Conservation (phyloP, 2,113 vertebrate species). For the Talpa occidentalis region DNA sequence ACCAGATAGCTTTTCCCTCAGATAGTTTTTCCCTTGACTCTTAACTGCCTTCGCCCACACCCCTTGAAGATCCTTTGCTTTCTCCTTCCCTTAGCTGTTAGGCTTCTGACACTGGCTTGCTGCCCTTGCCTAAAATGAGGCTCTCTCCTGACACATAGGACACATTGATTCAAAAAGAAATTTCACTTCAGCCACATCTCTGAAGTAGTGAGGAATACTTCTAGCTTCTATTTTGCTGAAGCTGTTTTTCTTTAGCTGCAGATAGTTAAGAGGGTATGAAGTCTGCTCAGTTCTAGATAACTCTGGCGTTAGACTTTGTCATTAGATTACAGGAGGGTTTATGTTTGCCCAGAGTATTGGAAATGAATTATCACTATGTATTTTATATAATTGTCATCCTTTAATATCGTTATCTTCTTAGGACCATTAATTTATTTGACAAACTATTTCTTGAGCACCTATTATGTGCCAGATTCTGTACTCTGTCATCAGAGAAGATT, state of each 20-base stretch:
- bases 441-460: neutral
- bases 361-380: neutral
- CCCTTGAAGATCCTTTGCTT: neutral
- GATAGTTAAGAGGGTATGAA: neutral
- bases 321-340: neutral
- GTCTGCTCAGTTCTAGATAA: neutral
- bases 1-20: neutral
- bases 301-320: neutral
- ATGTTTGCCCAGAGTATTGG: neutral
- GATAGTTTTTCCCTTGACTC: neutral
- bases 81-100: neutral
- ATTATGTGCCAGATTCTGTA: neutral
- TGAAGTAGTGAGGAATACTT: neutral
- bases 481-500: neutral
- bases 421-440: constrained; percentile 2
- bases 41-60: neutral
- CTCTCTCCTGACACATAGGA: neutral
- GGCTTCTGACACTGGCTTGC: neutral
- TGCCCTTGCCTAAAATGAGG: neutral
- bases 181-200: neutral
- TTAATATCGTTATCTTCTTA: neutral
- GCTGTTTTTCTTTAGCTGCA: constrained; percentile 18
- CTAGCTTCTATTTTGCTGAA: neutral
- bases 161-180: neutral
- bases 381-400: neutral